Base-by-base conservation (phyloP, 2,888 invertebrate species). In the Branchellion lobata region DNA sequence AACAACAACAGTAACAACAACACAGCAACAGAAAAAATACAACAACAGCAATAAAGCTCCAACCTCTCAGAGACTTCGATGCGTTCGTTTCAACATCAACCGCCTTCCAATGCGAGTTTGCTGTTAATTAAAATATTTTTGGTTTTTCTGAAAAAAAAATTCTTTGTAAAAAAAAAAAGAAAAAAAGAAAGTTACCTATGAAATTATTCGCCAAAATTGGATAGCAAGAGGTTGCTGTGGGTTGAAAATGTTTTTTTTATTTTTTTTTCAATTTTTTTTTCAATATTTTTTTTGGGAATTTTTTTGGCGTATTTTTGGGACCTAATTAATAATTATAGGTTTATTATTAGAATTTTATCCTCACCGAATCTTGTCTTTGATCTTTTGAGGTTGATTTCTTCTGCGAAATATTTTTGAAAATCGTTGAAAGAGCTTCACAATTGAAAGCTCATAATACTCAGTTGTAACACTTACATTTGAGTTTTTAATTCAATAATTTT, bases 331-430 rank as follows among this genome's bases (percentile, higher is more conserved):
- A n/a, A n/a, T n/a, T n/a, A n/a, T n/a, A n/a, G n/a, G n/a, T 57
- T 24, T 57, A 57, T 57, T 57, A 18, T 14, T 57, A 57, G 24
- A n/a, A 57, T 14, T 57, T 3, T 57, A 40, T 14, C 14, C 24
- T 57, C 24, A 57, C 61, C 61, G 21, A 57, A 57, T 57, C 61
- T 8, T 3, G n/a, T 57, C 24, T 57, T 57, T 18, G 61, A 24
- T 57, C 61, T 57, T 57, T 57, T 57, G 24, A 57, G 61, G 24
- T 57, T 57, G 61, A 57, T 57, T n/a, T 57, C 61, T n/a, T 57
- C 61, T 57, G 61, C 18, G 18, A 47, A 18, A 47, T 14, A 47
- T 14, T 14, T 47, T 47, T 47, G 18, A 47, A 47, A 47, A 18
- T 47, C 8, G 18, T 47, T 47, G 8, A 47, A 47, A n/a, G n/a